Evolutionary conservation across 2,797 vertebrate genomes (phyloP).

Genomic region (Sylvilagus floridanus): DNA sequence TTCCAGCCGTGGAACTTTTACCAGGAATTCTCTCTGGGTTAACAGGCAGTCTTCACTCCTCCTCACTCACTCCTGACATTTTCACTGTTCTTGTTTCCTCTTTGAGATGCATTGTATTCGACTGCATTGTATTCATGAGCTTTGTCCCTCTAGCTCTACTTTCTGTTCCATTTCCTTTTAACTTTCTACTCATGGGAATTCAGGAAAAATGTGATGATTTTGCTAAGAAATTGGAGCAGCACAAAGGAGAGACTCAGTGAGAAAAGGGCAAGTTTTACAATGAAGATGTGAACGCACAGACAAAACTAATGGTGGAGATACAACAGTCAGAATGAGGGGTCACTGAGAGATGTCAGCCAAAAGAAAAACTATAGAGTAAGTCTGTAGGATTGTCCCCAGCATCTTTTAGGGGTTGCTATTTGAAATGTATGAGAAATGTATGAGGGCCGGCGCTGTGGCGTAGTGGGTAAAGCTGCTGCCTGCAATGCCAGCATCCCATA

Average conservation of each 20-base stretch:
- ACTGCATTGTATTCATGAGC: not conserved
- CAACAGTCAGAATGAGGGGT: not conserved
- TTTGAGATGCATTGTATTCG: not conserved
- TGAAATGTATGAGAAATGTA: not conserved
- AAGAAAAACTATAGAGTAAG: not conserved
- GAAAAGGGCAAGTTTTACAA: conserved; percentile 1
- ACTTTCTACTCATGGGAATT: not conserved
- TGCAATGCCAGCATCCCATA: too few species aligned
- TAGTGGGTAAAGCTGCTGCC: too few species aligned
- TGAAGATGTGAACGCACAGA: not conserved
- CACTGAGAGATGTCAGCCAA: not conserved
- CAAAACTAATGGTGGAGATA: not conserved
- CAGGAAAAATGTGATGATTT: conserved; percentile 16
- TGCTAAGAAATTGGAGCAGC: not conserved
- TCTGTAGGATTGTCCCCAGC: not conserved
- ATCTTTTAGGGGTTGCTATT: not conserved
- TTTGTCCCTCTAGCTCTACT: not conserved
- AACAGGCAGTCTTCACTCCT: not conserved
- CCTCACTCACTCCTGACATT: not conserved
- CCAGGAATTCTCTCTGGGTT: not conserved
- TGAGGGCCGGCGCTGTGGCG: too few species aligned
- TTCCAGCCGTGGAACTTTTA: conserved; percentile 36
- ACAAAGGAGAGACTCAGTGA: conserved; percentile 31
- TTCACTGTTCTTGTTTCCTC: not conserved
- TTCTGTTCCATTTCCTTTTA: not conserved